Conservation (phyloP, 2,797 vertebrate species). For the Premnoplex brunnescens region DNA sequence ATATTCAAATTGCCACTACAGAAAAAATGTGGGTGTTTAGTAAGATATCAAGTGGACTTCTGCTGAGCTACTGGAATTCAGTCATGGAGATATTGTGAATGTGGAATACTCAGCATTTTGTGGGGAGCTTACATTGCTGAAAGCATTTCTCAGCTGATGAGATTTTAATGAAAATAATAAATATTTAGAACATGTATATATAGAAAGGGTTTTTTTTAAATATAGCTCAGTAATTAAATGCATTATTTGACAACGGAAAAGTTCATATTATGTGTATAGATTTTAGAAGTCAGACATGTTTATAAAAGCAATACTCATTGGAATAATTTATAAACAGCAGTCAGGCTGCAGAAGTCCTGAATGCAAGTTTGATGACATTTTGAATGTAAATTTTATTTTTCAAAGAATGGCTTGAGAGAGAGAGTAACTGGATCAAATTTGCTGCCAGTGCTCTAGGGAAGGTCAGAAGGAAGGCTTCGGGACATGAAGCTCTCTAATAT, state of each 20-base stretch:
- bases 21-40: conserved; percentile 42
- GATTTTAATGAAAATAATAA: background rate
- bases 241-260: background rate
- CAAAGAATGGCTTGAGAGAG: background rate
- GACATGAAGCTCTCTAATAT: background rate
- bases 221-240: background rate
- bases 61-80: conserved; percentile 19
- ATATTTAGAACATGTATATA: background rate
- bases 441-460: background rate
- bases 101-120: background rate
- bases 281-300: background rate
- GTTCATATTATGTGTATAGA: background rate
- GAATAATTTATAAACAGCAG: background rate
- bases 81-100: background rate
- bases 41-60: conserved; percentile 44
- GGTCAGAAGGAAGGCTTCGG: background rate
- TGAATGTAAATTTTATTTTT: background rate
- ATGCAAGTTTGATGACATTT: background rate
- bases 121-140: background rate
- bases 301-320: fast-evolving
- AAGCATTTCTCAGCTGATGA: background rate
- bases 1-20: conserved; percentile 61
- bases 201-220: background rate
- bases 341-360: background rate
- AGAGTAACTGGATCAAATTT: background rate